Evolutionary conservation across 1,140 invertebrate species (phyloP).

Genomic region (Liolophura sinensis): DNA sequence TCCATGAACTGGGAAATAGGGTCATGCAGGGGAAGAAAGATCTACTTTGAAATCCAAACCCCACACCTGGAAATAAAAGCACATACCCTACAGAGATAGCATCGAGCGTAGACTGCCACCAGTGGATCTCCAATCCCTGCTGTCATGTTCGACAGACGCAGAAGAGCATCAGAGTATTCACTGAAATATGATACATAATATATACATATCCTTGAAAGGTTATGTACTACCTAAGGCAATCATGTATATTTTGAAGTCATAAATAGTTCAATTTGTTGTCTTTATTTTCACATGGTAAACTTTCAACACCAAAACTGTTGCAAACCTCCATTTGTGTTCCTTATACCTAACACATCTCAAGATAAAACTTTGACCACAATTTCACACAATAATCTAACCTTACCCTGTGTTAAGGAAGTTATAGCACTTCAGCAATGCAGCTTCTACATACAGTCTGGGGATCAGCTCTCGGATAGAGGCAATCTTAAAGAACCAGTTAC

Average conservation of each 20-base stretch:
- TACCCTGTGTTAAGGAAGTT: conserved; percentile 76
- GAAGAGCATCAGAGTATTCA: conserved; percentile 75
- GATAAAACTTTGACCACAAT: not conserved
- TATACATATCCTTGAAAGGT: too few relatives aligned
- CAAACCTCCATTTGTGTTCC: too few relatives aligned
- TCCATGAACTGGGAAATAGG: too few relatives aligned
- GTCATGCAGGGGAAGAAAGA: too few relatives aligned
- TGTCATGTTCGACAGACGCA: conserved; percentile 81
- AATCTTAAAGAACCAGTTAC: conserved; percentile 99
- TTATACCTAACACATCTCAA: too few relatives aligned
- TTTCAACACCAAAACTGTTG: not conserved
- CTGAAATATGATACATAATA: conserved; percentile 52
- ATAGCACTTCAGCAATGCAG: conserved; percentile 90
- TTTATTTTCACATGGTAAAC: not conserved
- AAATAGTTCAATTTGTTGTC: too few relatives aligned
- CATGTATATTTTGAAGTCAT: too few relatives aligned
- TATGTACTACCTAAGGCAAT: too few relatives aligned
- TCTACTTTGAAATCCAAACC: not conserved
- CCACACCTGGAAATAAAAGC: conserved; percentile 5
- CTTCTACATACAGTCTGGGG: conserved; percentile 92
- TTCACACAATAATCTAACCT: conserved; percentile 10
- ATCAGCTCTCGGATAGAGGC: conserved; percentile 94
- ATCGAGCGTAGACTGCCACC: conserved; percentile 85
- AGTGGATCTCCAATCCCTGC: conserved; percentile 92
- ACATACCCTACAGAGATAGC: conserved; percentile 83